Base-by-base conservation (phyloP, 1,140 invertebrate species). In the Ceratoteleas bidentatus region DNA sequence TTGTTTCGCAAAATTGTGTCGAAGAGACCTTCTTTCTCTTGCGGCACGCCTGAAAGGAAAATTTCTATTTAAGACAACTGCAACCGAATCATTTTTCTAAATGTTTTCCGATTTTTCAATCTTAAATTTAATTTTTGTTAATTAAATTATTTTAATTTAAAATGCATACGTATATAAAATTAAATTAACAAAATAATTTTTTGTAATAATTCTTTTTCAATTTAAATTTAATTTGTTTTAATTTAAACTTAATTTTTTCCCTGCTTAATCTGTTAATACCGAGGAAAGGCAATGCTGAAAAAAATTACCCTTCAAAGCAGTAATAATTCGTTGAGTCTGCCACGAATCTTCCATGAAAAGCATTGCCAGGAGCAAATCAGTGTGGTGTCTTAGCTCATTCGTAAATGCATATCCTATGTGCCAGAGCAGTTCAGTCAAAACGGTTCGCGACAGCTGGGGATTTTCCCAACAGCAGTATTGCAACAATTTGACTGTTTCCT, bases 401-500 rank as follows among this genome's bases (percentile, higher is more conserved):
- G 97, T 97, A 90, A 98, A 99, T 0, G 97, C 96, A 88, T 97
- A 99, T 0, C 97, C 96, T 87, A 99, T 96, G 87, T 97, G 96
- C 96, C 97, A 98, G 13, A 99, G 91, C 16, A 99, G 90, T 92
- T 99, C 98, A 47, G 95, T 95, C 6, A 99, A 93, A 32, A 98
- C 96, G 11, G 94, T 94, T 53, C 96, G 94, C 9, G 97, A 98
- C 88, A 99, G 97, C 73, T 96, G 95, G 13, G 97, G 96, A 93
- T 99, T 98, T 90, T 99, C 98, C 98, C 98, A 99, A 84, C 96
- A 97, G 87, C 97, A 96, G 90, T 97, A 99, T 91, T 98, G 96
- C 3, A 97, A 88, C 52, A 99, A 91, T 90, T 97, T 96, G 0
- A 97, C 93, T 0, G 96, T 96, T 64, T 99, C 98, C 83, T 99